Base-by-base conservation (phyloP, 2,888 invertebrate species). In the Drosophila pullipes region DNA sequence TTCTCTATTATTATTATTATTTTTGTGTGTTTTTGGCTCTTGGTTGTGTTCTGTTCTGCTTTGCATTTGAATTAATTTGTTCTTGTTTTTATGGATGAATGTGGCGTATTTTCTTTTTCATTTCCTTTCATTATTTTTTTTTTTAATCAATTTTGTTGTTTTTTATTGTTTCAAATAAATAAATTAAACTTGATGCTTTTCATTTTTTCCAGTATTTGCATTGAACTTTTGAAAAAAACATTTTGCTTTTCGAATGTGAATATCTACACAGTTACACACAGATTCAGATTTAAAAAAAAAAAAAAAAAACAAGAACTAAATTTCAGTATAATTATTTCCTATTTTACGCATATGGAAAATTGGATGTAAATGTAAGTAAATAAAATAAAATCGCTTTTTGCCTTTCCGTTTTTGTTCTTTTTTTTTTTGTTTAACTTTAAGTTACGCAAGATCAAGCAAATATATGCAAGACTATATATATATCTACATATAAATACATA, bases 151-250 rank as follows among this genome's bases (percentile, higher is more conserved):
- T 31, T 22, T 28, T 16, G 22, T 22, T 1, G 2, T 33, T 61
- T 67, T n/a, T 62, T 50, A 39, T 49, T 35, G 22, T 53, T 72
- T 67, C 52, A 78, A 66, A 58, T 25, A 77, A 77, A 61, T 58
- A 9, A 76, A 71, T 50, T 31, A 33, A 30, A 58, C 47, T 53
- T 39, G 13, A 16, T 55, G 33, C 52, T 55, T 70, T 30, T 39
- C 10, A 57, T 69, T 68, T 72, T 84, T 54, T 72, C 67, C 69
- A 85, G 81, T 85, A 88, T 85, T 88, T 73, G 87, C 85, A 82
- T 64, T 71, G 82, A 74, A 88, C 89, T 89, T 89, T 83, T 83
- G 84, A 77, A 87, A 82, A 88, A 88, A 84, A 68, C 64, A 61
- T 69, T 57, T 41, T 81, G 37, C 59, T 49, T 44, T 47, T 53